phyloP scores from a whole-genome alignment of 2,888 invertebrate species.

The Rotaria macrura region DNA sequence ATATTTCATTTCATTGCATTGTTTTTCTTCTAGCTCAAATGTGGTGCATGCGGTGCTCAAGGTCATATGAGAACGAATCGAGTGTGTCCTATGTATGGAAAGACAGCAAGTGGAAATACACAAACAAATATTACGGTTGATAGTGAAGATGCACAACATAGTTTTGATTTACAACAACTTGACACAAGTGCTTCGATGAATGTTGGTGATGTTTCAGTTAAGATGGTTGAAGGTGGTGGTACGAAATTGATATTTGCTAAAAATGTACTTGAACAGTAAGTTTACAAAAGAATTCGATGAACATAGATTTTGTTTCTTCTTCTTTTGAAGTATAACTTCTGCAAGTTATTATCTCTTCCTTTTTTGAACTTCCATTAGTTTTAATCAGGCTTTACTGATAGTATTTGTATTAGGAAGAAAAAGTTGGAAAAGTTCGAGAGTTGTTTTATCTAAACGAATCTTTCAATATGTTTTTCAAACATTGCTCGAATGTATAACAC shows the following conservation, averaged over 20 bases:
- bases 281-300: neutral
- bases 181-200: neutral
- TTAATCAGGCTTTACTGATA: no score
- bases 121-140: neutral
- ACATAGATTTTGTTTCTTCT: no score
- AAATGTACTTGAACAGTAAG: neutral
- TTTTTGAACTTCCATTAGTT: no score
- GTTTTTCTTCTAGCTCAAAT: conserved; percentile 58
- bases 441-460: no score
- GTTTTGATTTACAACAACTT: neutral
- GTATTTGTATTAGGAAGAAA: no score
- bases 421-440: no score
- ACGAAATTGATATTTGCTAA: conserved; percentile 11
- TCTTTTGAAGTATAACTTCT: no score
- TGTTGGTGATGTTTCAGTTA: neutral
- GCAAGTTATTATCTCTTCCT: no score
- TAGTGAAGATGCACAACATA: neutral
- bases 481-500: no score
- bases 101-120: conserved; percentile 36
- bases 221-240: conserved; percentile 14
- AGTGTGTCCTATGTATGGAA: conserved; percentile 75
- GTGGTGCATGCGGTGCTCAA: conserved; percentile 81
- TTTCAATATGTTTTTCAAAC: no score
- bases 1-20: neutral
- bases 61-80: conserved; percentile 82